phyloP scores from a whole-genome alignment of 1,140 invertebrate species.

The Drosophila miranda region DNA sequence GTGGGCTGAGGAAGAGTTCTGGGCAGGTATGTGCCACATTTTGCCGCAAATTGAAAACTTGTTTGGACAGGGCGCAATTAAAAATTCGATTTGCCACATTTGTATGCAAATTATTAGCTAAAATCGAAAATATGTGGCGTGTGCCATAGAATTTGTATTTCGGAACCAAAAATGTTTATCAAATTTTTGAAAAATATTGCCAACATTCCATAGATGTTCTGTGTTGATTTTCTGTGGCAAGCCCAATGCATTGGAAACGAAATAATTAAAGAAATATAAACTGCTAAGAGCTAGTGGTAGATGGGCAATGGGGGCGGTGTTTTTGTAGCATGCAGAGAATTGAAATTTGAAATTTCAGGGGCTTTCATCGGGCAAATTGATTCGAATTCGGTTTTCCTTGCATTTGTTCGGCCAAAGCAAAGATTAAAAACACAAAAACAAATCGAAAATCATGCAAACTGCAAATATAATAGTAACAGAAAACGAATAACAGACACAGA shows the following conservation, averaged over 20 bases:
- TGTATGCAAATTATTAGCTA: slow-evolving; percentile 38
- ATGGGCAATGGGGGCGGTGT: not conserved
- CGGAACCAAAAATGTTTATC: slow-evolving; percentile 7
- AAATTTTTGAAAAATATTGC: slow-evolving; percentile 14
- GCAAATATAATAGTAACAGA: slow-evolving; percentile 14
- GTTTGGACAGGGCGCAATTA: slow-evolving; percentile 49
- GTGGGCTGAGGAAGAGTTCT: not conserved
- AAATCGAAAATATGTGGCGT: not conserved
- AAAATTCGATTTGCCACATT: slow-evolving; percentile 54
- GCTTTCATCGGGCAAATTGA: slow-evolving; percentile 30
- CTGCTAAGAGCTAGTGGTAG: not conserved
- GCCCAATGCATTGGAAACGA: slow-evolving; percentile 16
- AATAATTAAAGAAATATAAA: slow-evolving; percentile 17
- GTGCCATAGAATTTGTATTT: slow-evolving; percentile 1
- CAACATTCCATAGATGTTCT: not conserved
- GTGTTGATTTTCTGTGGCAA: slow-evolving; percentile 35
- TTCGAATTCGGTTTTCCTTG: slow-evolving; percentile 15
- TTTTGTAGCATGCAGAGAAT: slow-evolving; percentile 45
- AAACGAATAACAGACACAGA: slow-evolving; percentile 4
- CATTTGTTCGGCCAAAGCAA: slow-evolving; percentile 8
- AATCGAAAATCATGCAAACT: slow-evolving; percentile 64
- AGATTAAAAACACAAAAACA: slow-evolving; percentile 32
- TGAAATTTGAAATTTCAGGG: slow-evolving; percentile 20
- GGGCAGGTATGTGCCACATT: slow-evolving; percentile 6
- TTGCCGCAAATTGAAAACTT: slow-evolving; percentile 52